Evolutionary conservation across 2,113 vertebrate species (phyloP), one percentile per base, ranked within the genome.

Genomic region (Ibidorhyncha struthersii): DNA sequence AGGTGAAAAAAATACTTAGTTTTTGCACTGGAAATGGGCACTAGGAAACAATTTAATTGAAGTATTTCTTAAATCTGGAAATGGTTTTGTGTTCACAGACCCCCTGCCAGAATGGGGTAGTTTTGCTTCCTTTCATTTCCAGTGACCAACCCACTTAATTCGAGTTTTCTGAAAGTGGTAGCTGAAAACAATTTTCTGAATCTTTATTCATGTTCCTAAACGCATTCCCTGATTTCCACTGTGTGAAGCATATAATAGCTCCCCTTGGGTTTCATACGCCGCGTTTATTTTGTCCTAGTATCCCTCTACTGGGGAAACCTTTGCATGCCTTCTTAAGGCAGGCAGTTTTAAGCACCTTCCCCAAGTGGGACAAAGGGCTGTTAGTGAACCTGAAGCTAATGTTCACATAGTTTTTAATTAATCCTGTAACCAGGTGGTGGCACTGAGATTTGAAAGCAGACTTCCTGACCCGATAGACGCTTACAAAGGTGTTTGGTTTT

Each of bases 51-150:
- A 80, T 93, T 90, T 88, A 90, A 88, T 83, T 70, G 74, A 86
- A 95, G 41, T 73, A 71, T 61, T 95, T 95, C 90, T 90, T 81
- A 86, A 97, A 97, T 94, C 93, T 95, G 97, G 90, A 97, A 97
- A 83, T 58, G 45, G 71, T 96, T 97, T 95, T 88, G 62, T 90
- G 82, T 94, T 96, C 93, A 95, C 36, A 95, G 91, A 94, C 83
- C 86, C 81, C 90, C 88, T 83, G 63, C 82, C 63, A 81, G 85
- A 85, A 81, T 0, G 14, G 85, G 63, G 45, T 74, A 38, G 79
- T 66, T 94, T 88, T 85, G 20, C 71, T 96, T 95, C 94, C 85
- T 95, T 94, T 96, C 55, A 83, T 93, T 97, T 93, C 55, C 79
- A 94, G 47, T 50, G 76, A 83, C 63, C 76, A 93, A 41, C 58